phyloP scores from a whole-genome alignment of 2,888 invertebrate genomes.

The Phymatocera aterrima region DNA sequence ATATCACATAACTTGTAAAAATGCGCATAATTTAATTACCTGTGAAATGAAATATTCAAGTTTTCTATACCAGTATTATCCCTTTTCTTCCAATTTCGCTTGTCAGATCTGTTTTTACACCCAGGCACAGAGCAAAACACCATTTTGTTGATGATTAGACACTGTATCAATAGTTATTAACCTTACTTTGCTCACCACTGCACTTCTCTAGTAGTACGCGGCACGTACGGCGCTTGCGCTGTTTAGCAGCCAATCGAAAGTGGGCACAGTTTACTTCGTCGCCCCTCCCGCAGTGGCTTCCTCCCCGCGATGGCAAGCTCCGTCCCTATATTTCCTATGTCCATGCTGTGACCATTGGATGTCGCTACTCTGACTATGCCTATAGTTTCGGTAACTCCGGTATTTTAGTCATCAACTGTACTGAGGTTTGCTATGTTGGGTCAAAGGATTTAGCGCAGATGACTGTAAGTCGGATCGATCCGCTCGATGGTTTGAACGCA shows the following conservation, averaged over 20 bases:
- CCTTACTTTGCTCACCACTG: neutral
- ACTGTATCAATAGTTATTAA: neutral
- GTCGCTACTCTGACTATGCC: too few species aligned
- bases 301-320: neutral
- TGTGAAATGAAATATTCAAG: conserved; percentile 1
- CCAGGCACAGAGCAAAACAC: conserved; percentile 15
- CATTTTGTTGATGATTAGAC: neutral
- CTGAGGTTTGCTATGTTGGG: too few species aligned
- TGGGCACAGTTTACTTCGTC: conserved; percentile 3
- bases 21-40: neutral
- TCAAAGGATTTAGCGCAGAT: too few species aligned
- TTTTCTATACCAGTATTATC: neutral
- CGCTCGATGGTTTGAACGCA: too few species aligned
- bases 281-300: neutral
- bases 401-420: too few species aligned
- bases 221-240: conserved; percentile 13
- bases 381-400: too few species aligned
- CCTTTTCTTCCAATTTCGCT: neutral
- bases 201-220: too few species aligned
- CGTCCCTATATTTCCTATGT: too few species aligned
- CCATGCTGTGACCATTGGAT: too few species aligned
- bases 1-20: neutral
- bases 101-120: conserved; percentile 15
- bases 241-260: neutral
- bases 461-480: too few species aligned